These are phyloP conservation scores for Drosophila nigricruria DNA, from an alignment of 2,888 invertebrate species.

Conservation along the genomic window DNA sequence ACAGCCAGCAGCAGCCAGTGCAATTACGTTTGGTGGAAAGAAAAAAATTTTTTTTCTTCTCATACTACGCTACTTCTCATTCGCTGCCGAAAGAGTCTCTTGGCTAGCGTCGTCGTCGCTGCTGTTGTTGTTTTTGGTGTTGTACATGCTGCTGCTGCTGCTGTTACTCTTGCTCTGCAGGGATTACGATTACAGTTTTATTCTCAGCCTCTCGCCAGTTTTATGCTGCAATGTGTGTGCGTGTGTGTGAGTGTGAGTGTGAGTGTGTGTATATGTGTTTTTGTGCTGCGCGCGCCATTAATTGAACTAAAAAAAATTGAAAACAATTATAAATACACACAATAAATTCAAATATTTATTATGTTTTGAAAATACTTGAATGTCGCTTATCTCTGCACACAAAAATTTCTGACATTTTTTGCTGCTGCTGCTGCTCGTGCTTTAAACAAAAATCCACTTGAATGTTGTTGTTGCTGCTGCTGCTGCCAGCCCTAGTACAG, in stretches of 20 bases:
- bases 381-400: conserved; percentile 55
- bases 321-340: conserved; percentile 76
- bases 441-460: conserved; percentile 61
- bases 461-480: conserved; percentile 24
- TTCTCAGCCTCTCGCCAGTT: conserved; percentile 65
- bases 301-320: conserved; percentile 62
- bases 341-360: conserved; percentile 77
- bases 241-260: conserved; percentile 37
- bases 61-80: conserved; percentile 60
- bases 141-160: conserved; percentile 46
- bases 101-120: conserved; percentile 51
- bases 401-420: conserved; percentile 48
- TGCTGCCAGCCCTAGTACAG: conserved; percentile 44
- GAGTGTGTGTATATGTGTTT: conserved; percentile 40
- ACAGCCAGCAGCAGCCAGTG: conserved; percentile 45
- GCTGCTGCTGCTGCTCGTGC: conserved; percentile 26
- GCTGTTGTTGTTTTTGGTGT: conserved; percentile 50
- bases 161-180: conserved; percentile 58
- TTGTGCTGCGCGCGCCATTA: conserved; percentile 73
- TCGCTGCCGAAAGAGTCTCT: conserved; percentile 56
- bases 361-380: conserved; percentile 79
- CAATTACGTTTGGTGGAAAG: conserved; percentile 68
- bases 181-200: conserved; percentile 73
- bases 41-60: conserved; percentile 69
- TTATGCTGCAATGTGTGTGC: conserved; percentile 69